phyloP scores from a whole-genome alignment of 2,888 invertebrate species.

The Aporophyla lueneburgensis region DNA sequence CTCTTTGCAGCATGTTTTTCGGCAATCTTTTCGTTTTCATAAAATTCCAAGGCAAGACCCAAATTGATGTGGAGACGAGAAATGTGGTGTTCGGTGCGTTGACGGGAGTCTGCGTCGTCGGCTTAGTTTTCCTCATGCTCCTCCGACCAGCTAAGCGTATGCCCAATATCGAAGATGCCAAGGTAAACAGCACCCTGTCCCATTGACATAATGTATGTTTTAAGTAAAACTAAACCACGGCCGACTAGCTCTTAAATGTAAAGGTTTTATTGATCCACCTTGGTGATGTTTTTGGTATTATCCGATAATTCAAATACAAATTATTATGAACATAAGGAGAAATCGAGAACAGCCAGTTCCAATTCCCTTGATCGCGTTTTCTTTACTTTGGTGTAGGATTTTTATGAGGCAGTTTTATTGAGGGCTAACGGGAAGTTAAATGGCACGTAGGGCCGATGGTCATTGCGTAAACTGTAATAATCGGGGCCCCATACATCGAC shows the following conservation, averaged over 20 bases:
- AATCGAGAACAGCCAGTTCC: slow-evolving; percentile 32
- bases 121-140: slow-evolving; percentile 92
- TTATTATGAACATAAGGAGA: slow-evolving; percentile 36
- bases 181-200: slow-evolving; percentile 75
- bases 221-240: slow-evolving; percentile 49
- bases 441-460: slow-evolving; percentile 16
- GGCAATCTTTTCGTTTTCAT: slow-evolving; percentile 99
- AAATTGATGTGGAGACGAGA: slow-evolving; percentile 93
- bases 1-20: slow-evolving; percentile 95
- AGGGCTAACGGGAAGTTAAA: slow-evolving; percentile 43
- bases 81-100: slow-evolving; percentile 96
- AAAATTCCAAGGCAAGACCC: slow-evolving; percentile 95
- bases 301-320: slow-evolving; percentile 38
- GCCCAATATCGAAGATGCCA: slow-evolving; percentile 83
- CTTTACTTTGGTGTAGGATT: slow-evolving; percentile 24
- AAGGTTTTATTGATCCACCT: slow-evolving; percentile 48
- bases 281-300: slow-evolving; percentile 55
- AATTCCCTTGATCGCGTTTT: slow-evolving; percentile 54
- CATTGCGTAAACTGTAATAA: background rate
- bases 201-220: slow-evolving; percentile 39
- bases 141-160: slow-evolving; percentile 91
- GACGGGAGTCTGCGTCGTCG: slow-evolving; percentile 93
- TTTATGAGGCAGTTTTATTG: slow-evolving; percentile 50
- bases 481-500: background rate
- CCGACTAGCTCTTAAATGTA: slow-evolving; percentile 45